Evolutionary conservation across 92 coral and sea anemone genomes (phyloP).

Genomic region (Hydrozoanthus gracilis): DNA sequence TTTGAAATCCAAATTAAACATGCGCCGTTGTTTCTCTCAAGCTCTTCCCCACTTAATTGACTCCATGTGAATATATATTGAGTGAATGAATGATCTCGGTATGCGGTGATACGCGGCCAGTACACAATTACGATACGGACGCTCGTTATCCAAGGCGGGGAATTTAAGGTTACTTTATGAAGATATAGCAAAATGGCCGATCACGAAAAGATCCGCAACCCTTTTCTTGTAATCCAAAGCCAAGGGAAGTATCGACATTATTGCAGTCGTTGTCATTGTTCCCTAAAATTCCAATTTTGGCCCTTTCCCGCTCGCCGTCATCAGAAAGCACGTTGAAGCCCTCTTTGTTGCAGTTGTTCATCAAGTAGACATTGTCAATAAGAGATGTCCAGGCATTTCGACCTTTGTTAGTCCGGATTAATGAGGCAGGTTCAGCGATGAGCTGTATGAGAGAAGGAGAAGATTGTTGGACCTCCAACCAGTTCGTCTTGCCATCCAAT

Average conservation of each 20-base stretch:
- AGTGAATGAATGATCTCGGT: no score
- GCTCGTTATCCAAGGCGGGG: no score
- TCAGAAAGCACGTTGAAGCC: background rate
- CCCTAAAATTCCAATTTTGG: slow-evolving; percentile 12
- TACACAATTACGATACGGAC: no score
- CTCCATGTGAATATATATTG: no score
- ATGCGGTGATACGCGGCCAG: no score
- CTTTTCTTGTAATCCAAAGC: background rate
- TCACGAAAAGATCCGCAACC: background rate
- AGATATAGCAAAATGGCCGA: background rate
- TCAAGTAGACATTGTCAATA: background rate
- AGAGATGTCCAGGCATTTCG: background rate
- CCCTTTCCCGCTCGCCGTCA: background rate
- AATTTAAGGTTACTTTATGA: background rate
- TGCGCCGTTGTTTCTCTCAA: no score
- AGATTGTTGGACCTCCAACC: slow-evolving; percentile 23
- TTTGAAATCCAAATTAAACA: no score
- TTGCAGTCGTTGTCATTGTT: background rate
- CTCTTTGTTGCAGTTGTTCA: background rate
- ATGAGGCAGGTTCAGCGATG: background rate
- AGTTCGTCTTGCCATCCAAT: background rate
- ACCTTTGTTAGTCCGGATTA: background rate
- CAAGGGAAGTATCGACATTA: background rate
- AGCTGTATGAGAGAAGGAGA: slow-evolving; percentile 26
- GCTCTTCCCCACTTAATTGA: no score